Evolutionary conservation across 1,140 invertebrate species (phyloP).

Genomic region (Metaphire vulgaris): DNA sequence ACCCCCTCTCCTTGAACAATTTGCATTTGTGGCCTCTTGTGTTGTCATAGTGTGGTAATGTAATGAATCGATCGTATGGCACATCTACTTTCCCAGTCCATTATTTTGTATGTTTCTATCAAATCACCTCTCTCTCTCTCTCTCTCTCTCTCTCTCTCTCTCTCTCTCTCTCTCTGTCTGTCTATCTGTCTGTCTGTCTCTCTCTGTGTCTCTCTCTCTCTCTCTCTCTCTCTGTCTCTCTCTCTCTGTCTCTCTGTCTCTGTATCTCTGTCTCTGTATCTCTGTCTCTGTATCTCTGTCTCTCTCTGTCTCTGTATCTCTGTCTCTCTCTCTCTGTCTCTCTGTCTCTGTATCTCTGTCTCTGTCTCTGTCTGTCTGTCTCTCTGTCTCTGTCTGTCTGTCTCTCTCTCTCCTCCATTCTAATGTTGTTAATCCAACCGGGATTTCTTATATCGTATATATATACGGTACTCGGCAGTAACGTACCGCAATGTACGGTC

Average conservation of each 20-base stretch:
- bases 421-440: too few relatives aligned
- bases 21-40: too few relatives aligned
- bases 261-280: not conserved
- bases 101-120: too few relatives aligned
- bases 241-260: not conserved
- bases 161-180: not conserved
- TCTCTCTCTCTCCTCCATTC: not conserved
- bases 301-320: not conserved
- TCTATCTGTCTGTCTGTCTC: not conserved
- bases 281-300: not conserved
- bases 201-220: not conserved
- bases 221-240: not conserved
- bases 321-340: not conserved
- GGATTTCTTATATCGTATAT: too few relatives aligned
- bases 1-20: too few relatives aligned
- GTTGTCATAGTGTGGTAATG: too few relatives aligned
- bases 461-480: too few relatives aligned
- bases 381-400: not conserved
- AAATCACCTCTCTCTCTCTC: not conserved
- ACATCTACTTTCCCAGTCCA: too few relatives aligned
- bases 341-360: not conserved
- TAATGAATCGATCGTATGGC: too few relatives aligned
- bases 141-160: not conserved
- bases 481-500: too few relatives aligned
- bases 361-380: slow-evolving; percentile 1